These are phyloP conservation scores for Coelinius sp. DNA, from an alignment of 2,888 invertebrate species.

Conservation along the genomic window DNA sequence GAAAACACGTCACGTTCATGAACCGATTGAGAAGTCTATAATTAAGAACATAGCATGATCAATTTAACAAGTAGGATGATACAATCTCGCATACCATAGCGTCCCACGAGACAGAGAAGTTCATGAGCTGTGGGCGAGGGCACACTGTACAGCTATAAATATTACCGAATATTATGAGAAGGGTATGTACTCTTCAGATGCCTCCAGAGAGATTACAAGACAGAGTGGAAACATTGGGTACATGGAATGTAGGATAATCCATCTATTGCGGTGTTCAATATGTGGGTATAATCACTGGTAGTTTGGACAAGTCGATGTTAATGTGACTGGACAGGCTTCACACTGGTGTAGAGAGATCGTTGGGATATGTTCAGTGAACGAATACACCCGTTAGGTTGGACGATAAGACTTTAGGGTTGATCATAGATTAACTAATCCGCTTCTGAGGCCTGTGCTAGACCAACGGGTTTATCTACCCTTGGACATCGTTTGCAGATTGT, in stretches of 20 bases:
- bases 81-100: slow-evolving; percentile 24
- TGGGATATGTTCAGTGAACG: neutral
- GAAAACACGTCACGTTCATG: neutral
- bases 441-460: slow-evolving; percentile 20
- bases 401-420: slow-evolving; percentile 2
- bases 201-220: neutral
- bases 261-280: neutral
- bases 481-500: slow-evolving; percentile 2
- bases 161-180: slow-evolving; percentile 20
- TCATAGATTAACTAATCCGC: slow-evolving; percentile 17
- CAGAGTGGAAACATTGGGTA: neutral
- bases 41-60: slow-evolving; percentile 8
- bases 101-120: slow-evolving; percentile 18
- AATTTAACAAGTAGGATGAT: slow-evolving; percentile 18
- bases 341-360: neutral
- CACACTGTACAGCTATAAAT: slow-evolving; percentile 13
- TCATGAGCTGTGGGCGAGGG: slow-evolving; percentile 14
- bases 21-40: neutral
- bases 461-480: slow-evolving; percentile 22
- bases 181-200: neutral
- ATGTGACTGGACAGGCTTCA: no score
- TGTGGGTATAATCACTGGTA: no score
- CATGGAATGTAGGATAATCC: no score
- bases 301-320: neutral
- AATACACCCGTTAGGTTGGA: neutral